phyloP scores from a whole-genome alignment of 2,113 vertebrate genomes.

The Colaptes auratus region DNA sequence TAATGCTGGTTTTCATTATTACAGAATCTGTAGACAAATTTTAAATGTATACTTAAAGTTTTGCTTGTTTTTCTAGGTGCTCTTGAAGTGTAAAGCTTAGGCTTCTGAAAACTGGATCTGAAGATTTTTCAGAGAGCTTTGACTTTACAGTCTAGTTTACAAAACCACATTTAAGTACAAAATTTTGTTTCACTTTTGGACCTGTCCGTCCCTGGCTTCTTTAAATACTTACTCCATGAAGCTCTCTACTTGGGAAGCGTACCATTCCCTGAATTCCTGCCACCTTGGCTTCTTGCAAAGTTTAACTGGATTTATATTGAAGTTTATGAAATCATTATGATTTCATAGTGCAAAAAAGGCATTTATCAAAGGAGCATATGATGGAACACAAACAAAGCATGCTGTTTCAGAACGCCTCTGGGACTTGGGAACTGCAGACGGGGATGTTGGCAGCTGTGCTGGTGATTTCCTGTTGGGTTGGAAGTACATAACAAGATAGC shows the following conservation, averaged over 20 bases:
- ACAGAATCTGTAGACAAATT: background rate
- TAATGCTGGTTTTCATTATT: background rate
- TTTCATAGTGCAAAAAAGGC: background rate
- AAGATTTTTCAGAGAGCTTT: background rate
- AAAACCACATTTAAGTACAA: background rate
- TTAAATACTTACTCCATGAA: background rate
- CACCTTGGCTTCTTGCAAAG: background rate
- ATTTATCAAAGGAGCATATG: background rate
- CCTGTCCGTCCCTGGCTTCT: fast-evolving
- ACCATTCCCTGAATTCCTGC: background rate
- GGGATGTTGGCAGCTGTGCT: background rate
- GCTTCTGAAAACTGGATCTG: background rate
- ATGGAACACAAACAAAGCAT: background rate
- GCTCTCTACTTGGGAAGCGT: background rate
- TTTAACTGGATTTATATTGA: background rate
- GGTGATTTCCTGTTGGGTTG: background rate
- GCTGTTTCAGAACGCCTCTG: background rate
- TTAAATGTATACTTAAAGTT: background rate
- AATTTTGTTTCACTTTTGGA: background rate
- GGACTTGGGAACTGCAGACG: background rate
- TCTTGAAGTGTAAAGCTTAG: background rate
- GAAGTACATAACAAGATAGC: background rate
- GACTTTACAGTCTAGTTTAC: background rate
- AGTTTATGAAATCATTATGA: background rate
- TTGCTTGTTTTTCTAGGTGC: background rate